These are phyloP conservation scores for Metopia argyrocephala DNA, from an alignment of 2,888 invertebrate species.

Conservation along the genomic window DNA sequence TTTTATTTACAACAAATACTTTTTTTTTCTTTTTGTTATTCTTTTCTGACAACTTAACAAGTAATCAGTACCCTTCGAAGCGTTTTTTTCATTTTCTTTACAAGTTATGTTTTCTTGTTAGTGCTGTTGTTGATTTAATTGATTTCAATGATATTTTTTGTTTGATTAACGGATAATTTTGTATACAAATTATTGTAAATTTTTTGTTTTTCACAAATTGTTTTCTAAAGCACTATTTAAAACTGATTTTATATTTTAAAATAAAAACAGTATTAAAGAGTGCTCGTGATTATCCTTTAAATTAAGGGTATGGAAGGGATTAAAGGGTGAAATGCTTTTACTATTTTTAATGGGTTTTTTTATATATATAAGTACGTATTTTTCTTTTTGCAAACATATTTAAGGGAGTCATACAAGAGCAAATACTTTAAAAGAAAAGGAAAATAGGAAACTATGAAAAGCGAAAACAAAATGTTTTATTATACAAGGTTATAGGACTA, in stretches of 20 bases:
- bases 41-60: slow-evolving; percentile 58
- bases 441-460: too few relatives aligned
- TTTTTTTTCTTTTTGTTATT: not conserved
- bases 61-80: slow-evolving; percentile 61
- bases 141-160: slow-evolving; percentile 4
- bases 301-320: slow-evolving; percentile 57
- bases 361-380: slow-evolving; percentile 2
- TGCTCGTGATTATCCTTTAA: slow-evolving; percentile 47
- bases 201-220: slow-evolving; percentile 11
- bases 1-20: slow-evolving; percentile 65
- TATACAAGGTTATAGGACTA: too few relatives aligned
- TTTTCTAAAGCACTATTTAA: slow-evolving; percentile 55
- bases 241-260: slow-evolving; percentile 47
- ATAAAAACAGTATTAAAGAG: slow-evolving; percentile 64
- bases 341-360: slow-evolving; percentile 23
- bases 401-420: slow-evolving; percentile 50
- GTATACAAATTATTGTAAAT: slow-evolving; percentile 35
- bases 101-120: slow-evolving; percentile 55
- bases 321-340: slow-evolving; percentile 51
- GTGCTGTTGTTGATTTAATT: slow-evolving; percentile 31
- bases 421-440: slow-evolving; percentile 12
- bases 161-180: slow-evolving; percentile 25
- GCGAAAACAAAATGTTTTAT: not conserved
- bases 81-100: slow-evolving; percentile 36
- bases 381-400: not conserved